A percentile compares a stretch with the other conserved stretches of the same genome.
These are phyloP conservation scores for Calidris pygmaea DNA, from an alignment of 2,113 vertebrate species.

Conservation along the genomic window DNA sequence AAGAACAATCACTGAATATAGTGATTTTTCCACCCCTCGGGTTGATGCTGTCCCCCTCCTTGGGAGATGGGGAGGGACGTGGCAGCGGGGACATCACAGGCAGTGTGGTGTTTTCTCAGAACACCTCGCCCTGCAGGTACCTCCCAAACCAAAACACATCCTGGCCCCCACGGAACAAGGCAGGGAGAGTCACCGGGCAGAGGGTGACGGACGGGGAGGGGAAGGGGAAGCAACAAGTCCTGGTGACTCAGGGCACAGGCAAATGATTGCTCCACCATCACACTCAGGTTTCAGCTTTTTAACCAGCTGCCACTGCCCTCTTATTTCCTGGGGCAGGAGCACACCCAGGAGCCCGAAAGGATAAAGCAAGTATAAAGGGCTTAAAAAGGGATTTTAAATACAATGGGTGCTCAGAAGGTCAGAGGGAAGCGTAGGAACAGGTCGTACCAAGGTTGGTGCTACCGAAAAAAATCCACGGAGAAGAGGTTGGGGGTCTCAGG, in stretches of 20 bases:
- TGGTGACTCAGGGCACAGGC: background rate
- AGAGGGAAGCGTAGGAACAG: background rate
- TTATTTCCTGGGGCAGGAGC: background rate
- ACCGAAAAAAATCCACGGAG: background rate
- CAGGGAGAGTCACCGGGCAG: background rate
- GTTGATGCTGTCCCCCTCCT: background rate
- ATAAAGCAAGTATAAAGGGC: background rate
- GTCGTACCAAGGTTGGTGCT: background rate
- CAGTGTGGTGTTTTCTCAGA: background rate
- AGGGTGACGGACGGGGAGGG: background rate
- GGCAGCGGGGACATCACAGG: background rate
- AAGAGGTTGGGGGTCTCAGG: background rate
- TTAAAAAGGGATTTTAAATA: background rate
- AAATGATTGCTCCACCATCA: background rate
- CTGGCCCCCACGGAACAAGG: fast-evolving
- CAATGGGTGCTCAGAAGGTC: background rate
- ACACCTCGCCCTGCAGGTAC: fast-evolving
- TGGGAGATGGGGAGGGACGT: background rate
- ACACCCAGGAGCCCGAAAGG: background rate
- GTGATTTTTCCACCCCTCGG: background rate
- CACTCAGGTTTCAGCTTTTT: background rate
- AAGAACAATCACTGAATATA: fast-evolving
- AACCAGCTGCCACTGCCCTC: background rate
- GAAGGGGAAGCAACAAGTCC: background rate
- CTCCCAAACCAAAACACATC: background rate